Evolutionary conservation across 2,797 vertebrate genomes (phyloP).

Genomic region (Babyrousa celebensis): DNA sequence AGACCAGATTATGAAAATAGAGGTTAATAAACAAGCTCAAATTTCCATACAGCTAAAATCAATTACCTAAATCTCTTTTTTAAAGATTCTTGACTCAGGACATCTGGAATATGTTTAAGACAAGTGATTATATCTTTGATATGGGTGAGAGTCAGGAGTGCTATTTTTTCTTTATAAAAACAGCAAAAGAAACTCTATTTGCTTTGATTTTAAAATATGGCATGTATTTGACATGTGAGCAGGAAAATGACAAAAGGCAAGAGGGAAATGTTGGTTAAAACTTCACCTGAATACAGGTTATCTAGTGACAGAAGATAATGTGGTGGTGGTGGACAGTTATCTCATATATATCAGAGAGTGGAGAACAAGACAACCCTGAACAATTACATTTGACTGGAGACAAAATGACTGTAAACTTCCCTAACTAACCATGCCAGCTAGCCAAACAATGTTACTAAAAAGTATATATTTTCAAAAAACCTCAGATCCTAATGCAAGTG

Average conservation of each 20-base stretch:
- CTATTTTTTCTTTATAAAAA: not conserved
- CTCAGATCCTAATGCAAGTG: not conserved
- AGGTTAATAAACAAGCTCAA: not conserved
- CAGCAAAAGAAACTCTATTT: not conserved
- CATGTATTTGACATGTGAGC: not conserved
- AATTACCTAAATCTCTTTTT: not conserved
- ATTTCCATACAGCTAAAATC: not conserved
- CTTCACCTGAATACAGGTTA: not conserved
- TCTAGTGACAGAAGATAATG: not conserved
- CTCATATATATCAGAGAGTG: not conserved
- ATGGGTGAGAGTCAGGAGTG: not conserved
- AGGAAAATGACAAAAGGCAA: not conserved
- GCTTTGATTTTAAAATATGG: not conserved
- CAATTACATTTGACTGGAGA: conserved; percentile 1
- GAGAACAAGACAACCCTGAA: not conserved
- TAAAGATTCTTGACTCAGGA: not conserved
- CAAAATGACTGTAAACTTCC: not conserved
- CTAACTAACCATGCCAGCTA: not conserved
- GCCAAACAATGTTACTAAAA: not conserved
- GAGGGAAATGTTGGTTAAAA: not conserved
- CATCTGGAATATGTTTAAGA: not conserved
- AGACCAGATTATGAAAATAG: not conserved
- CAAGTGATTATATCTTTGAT: not conserved
- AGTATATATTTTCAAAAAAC: not conserved
- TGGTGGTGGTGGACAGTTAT: not conserved